These are phyloP conservation scores for Orchesella cincta DNA, from an alignment of 1,140 invertebrate species.

Conservation along the genomic window DNA sequence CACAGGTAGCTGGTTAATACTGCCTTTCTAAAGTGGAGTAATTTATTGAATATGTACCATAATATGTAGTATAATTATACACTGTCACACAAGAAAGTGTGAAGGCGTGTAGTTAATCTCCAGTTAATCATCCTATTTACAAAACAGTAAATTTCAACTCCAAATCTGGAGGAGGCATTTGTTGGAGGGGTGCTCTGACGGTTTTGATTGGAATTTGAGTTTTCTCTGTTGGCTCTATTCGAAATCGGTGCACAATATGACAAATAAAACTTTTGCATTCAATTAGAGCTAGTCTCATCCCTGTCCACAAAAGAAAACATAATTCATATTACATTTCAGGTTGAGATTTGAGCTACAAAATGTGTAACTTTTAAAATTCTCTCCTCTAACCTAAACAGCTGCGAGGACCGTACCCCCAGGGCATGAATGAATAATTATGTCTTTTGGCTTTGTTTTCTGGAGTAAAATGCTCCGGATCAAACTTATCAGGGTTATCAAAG, in stretches of 20 bases:
- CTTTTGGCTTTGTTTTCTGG: slow-evolving; percentile 57
- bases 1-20: no score
- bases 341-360: background rate
- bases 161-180: background rate
- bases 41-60: no score
- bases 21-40: no score
- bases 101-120: no score
- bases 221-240: slow-evolving; percentile 33
- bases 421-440: slow-evolving; percentile 60
- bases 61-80: no score
- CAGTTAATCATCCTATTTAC: no score
- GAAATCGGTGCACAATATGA: slow-evolving; percentile 33
- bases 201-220: slow-evolving; percentile 30
- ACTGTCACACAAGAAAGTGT: no score
- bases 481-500: slow-evolving; percentile 70
- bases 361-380: no score
- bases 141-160: background rate
- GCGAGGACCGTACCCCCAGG: slow-evolving; percentile 70
- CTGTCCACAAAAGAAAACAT: no score
- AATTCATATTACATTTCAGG: no score
- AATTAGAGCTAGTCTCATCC: slow-evolving; percentile 39
- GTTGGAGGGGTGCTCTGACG: background rate
- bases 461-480: slow-evolving; percentile 73
- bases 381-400: no score
- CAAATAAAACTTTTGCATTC: slow-evolving; percentile 33